Evolutionary conservation across 2,797 vertebrate species (phyloP), one percentile per base, ranked within the genome.

Genomic region (Cirrhinus mrigala): DNA sequence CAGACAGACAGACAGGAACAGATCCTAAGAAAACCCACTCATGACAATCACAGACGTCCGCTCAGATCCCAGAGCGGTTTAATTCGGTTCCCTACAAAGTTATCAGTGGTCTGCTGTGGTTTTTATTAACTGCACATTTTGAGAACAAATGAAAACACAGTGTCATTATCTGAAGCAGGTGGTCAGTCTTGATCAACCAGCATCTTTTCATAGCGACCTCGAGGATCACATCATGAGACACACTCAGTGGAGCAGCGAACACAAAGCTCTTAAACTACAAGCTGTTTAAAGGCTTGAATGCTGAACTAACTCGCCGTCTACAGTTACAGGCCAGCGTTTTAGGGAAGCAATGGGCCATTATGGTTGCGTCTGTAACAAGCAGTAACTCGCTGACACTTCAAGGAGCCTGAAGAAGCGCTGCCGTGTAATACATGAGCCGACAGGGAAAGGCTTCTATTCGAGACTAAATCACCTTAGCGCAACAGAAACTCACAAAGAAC

Each of bases 401-500:
- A 73, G 80, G 70, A 74, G 79, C 83, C 58, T 60, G 79, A 87
- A 88, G 84, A 86, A 88, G 85, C 20, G 77, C 46, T n/a, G 27
- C 68, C 29, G 76, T 44, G 46, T 85, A 85, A 83, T 85, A 71
- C 66, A 27, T 52, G 27, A 84, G 68, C 37, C 22, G 24, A 68
- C 66, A 40, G 50, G 46, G 48, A 60, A 64, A 58, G 44, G 54
- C 73, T 87, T 86, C 24, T 18, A 70, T 85, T 86, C 75, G 64
- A 6, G 6, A 69, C 22, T 33, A 77, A 80, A 77, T 86, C 48
- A 70, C 24, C 64, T 22, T 27, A 84, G 81, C 48, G 18, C 82
- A 87, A 69, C 48, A 82, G 85, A 88, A 80, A 82, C 86, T 87
- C 52, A 87, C 82, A 87, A 87, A 85, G 88, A 82, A 87, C 14